Evolutionary conservation across 2,113 vertebrate species (phyloP), one percentile per base, ranked within the genome.

Genomic region (Chaetodon trifascialis): DNA sequence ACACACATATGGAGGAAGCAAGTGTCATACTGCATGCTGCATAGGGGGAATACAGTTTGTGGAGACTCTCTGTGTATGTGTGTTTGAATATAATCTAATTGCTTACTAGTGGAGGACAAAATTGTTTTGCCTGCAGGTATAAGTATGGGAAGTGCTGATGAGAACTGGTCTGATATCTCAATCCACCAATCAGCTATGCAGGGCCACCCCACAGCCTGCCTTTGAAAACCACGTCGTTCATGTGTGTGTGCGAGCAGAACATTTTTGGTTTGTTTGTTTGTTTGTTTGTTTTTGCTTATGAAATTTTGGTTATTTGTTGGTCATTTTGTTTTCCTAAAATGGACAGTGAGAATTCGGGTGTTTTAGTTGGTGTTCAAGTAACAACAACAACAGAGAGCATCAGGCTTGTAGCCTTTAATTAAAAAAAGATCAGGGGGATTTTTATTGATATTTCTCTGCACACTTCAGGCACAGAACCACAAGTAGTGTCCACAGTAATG

Each of bases 371-470:
- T 46, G 60, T 34, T 80, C 25, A 11, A 64, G 56, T 63, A 66
- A 66, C 66, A 64, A 44, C 58, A 73, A 58, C 47, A 65, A 30
- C 46, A 65, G 55, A 40, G 56, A 78, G 74, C 66, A 87, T 58
- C 64, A 15, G 49, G 74, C 74, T 84, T 85, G 88, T 89, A 68
- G 79, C 66, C 76, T 88, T 88, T 81, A 88, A 91, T 91, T 89
- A 79, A 90, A 90, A 30, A 79, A 86, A 84, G 84, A 93, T 90
- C 83, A 85, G 84, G 89, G 85, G 83, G 76, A 64, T 87, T 88
- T 93, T 83, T 94, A 92, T 94, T 92, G 89, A 94, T 92, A 91
- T 94, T 94, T 90, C 80, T 89, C 85, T 77, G 66, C 77, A 74
- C 86, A 92, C 91, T 93, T 83, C 69, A 73, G 92, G 93, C 90